phyloP scores from a whole-genome alignment of 1,140 invertebrate species.

The Zaprionus africanus region DNA sequence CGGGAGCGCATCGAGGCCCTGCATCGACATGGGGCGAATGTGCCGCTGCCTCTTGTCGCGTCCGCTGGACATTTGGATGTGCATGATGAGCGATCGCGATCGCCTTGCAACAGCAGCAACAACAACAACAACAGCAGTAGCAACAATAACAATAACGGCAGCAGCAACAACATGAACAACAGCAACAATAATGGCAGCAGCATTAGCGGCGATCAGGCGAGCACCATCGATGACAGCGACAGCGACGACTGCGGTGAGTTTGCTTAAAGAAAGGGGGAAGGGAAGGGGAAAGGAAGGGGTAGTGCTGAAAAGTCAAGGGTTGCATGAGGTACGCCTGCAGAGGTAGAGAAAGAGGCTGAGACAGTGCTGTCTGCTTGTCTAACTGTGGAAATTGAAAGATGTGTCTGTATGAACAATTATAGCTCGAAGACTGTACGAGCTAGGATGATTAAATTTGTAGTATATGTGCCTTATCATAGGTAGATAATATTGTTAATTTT shows the following conservation, averaged over 20 bases:
- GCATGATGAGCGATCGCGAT: slow-evolving; percentile 76
- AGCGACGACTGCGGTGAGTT: slow-evolving; percentile 80
- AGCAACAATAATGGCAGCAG: slow-evolving; percentile 60
- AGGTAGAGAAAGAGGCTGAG: too few species aligned
- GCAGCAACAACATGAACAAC: slow-evolving; percentile 39
- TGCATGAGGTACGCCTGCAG: too few species aligned
- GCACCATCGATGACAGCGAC: slow-evolving; percentile 81
- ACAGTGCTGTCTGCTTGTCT: too few species aligned
- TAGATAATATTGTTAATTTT: too few species aligned
- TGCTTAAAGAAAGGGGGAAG: not conserved
- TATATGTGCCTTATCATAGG: too few species aligned
- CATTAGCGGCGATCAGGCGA: slow-evolving; percentile 77
- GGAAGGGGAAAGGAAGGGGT: too few species aligned
- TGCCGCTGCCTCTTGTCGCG: slow-evolving; percentile 16
- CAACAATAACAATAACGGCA: slow-evolving; percentile 44
- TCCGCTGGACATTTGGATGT: slow-evolving; percentile 20
- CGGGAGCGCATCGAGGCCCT: slow-evolving; percentile 37
- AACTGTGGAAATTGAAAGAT: too few species aligned
- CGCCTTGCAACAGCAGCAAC: slow-evolving; percentile 59
- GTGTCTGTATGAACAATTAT: too few species aligned
- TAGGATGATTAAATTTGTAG: too few species aligned
- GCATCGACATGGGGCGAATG: slow-evolving; percentile 41
- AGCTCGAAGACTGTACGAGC: too few species aligned
- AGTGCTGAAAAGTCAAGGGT: too few species aligned
- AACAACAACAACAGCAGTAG: slow-evolving; percentile 24